phyloP scores from a whole-genome alignment of 1,140 invertebrate genomes.

The Pogonognathellus flavescens region DNA sequence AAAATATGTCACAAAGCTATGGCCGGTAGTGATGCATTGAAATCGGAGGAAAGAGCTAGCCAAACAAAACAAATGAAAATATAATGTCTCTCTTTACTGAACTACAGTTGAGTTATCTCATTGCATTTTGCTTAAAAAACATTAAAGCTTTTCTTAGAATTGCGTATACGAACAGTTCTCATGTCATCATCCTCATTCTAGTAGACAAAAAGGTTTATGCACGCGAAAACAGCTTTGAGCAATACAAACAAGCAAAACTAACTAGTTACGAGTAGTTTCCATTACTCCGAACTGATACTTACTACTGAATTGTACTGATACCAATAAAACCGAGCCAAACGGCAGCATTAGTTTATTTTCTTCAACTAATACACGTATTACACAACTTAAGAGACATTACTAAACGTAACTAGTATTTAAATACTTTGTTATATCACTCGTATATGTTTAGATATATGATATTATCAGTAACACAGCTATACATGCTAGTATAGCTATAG shows the following conservation, averaged over 20 bases:
- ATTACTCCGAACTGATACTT: neutral
- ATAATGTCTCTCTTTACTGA: constrained; percentile 13
- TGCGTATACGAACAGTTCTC: neutral
- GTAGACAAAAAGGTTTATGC: neutral
- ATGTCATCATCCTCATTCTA: constrained; percentile 11
- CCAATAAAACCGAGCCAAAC: neutral
- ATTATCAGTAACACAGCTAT: too few species aligned
- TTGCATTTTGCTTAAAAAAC: constrained; percentile 38
- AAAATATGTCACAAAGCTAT: neutral
- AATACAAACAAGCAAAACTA: constrained; percentile 15
- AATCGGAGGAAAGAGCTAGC: constrained; percentile 15
- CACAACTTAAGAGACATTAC: neutral
- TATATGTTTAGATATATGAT: too few species aligned
- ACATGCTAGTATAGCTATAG: too few species aligned
- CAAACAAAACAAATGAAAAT: constrained; percentile 38
- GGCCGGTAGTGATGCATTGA: constrained; percentile 25
- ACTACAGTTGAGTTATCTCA: constrained; percentile 21
- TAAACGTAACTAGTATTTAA: neutral
- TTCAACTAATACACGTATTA: neutral
- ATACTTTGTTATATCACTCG: constrained; percentile 3
- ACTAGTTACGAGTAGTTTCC: constrained; percentile 12
- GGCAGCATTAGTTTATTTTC: neutral
- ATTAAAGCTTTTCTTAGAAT: constrained; percentile 7
- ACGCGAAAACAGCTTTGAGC: neutral
- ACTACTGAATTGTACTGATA: neutral